Conservation (phyloP, 2,797 vertebrate species). For the Saxicola maurus region DNA sequence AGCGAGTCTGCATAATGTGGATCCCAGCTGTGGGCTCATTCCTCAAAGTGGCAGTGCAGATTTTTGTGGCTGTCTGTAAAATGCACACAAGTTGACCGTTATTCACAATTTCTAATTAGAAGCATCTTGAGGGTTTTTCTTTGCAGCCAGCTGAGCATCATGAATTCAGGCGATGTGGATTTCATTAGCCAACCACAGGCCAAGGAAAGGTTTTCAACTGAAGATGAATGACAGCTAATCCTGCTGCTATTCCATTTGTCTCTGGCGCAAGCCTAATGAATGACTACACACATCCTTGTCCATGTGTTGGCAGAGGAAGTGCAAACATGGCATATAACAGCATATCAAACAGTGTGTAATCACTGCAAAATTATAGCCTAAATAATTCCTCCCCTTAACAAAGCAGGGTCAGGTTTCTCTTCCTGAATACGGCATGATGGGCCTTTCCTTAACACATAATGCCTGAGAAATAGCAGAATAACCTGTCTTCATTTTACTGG, state of each 20-base stretch:
- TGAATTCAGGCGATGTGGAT: constrained; percentile 46
- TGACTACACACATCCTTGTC: constrained; percentile 8
- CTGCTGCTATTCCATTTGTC: constrained; percentile 30
- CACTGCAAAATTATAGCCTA: constrained; percentile 38
- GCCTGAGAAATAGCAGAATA: not conserved
- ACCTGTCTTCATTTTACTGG: not conserved
- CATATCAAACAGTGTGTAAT: constrained; percentile 44
- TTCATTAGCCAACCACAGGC: constrained; percentile 58
- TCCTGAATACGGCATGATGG: not conserved
- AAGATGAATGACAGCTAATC: constrained; percentile 44
- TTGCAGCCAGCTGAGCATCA: constrained; percentile 34
- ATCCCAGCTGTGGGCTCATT: not conserved
- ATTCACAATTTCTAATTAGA: constrained; percentile 61
- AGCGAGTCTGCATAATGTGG: not conserved
- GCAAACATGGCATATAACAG: constrained; percentile 56
- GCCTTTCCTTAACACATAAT: not conserved
- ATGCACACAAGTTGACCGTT: constrained; percentile 44
- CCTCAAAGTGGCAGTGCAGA: constrained; percentile 22
- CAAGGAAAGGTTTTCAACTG: not conserved
- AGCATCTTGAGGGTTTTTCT: constrained; percentile 56
- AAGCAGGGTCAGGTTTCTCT: not conserved
- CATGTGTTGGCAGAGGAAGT: constrained; percentile 48
- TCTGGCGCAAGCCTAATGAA: constrained; percentile 33
- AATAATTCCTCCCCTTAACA: constrained; percentile 17
- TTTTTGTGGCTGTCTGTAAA: constrained; percentile 52